Evolutionary conservation across 2,888 invertebrate genomes (phyloP), one percentile per base, ranked within the genome.

Genomic region (Luperina testacea): DNA sequence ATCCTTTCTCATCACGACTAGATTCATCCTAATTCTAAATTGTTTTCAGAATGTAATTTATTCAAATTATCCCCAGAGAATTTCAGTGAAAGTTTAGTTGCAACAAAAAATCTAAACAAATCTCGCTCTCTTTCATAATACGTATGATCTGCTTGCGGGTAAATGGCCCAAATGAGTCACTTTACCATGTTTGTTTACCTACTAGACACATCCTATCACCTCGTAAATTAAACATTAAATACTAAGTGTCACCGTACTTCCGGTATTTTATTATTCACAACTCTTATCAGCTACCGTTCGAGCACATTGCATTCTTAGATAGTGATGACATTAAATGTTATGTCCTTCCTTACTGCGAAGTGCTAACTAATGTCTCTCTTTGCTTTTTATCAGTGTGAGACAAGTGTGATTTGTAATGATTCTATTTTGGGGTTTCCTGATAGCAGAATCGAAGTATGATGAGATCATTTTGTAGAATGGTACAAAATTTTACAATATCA

Each of bases 221-320:
- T 85, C 74, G 83, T 86, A 86, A 85, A 81, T 83, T 81, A 84
- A 76, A 86, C 74, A 77, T 72, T 77, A 77, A 79, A 83, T 80
- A 59, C 32, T 38, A 51, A 63, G 76, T 70, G 78, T 82, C 79
- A 80, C 61, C 72, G 42, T 88, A 90, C 90, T 91, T 92, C 92
- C 92, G 91, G 88, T 91, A 89, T 83, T 78, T 77, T 79, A 89
- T 90, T 91, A 88, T 90, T 90, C 82, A 86, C 82, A 84, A 78
- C 72, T 84, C 85, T 88, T 92, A 92, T 92, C 92, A 88, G 87
- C 89, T 86, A 88, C 91, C 74, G 86, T 81, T 79, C 77, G 78
- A 87, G 87, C 88, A 85, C 75, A 81, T 82, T 83, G 76, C 81
- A 88, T 87, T 86, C 84, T 69, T 87, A 78, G 85, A 87, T 85